Percentiles rank a stretch among this genome's conserved stretches.
These are phyloP conservation scores for Caenorhabditis inopinata DNA, from an alignment of 1,140 invertebrate genomes.

Conservation along the genomic window DNA sequence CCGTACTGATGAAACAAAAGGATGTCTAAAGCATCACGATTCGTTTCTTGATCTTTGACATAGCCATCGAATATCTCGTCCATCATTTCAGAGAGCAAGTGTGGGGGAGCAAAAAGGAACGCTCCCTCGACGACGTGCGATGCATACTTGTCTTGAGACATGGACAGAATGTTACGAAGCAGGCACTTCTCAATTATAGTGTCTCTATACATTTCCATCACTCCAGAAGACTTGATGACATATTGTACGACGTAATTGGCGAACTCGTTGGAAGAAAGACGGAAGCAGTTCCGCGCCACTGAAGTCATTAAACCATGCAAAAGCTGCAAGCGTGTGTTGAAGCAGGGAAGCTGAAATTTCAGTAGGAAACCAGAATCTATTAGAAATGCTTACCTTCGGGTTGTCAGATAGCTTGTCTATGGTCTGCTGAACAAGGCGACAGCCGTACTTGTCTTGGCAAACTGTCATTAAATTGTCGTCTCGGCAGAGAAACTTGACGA, in stretches of 20 bases:
- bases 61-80: conserved; percentile 57
- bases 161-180: conserved; percentile 59
- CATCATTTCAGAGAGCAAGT: conserved; percentile 49
- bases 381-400: not conserved
- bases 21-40: conserved; percentile 45
- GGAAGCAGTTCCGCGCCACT: conserved; percentile 22
- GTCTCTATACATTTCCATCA: conserved; percentile 36
- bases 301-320: not conserved
- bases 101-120: conserved; percentile 36
- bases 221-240: conserved; percentile 33
- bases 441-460: conserved; percentile 48
- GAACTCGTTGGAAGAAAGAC: conserved; percentile 45
- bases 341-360: not conserved
- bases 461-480: conserved; percentile 38
- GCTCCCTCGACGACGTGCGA: no score
- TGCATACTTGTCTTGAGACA: no score
- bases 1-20: conserved; percentile 59
- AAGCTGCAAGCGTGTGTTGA: not conserved
- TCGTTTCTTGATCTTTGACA: conserved; percentile 35
- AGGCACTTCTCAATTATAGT: conserved; percentile 47
- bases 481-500: not conserved
- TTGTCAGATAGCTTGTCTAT: conserved; percentile 43
- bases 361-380: not conserved
- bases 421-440: conserved; percentile 47
- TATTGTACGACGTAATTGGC: conserved; percentile 51